phyloP scores from a whole-genome alignment of 2,113 vertebrate genomes.

The Spizaetus ornatus region DNA sequence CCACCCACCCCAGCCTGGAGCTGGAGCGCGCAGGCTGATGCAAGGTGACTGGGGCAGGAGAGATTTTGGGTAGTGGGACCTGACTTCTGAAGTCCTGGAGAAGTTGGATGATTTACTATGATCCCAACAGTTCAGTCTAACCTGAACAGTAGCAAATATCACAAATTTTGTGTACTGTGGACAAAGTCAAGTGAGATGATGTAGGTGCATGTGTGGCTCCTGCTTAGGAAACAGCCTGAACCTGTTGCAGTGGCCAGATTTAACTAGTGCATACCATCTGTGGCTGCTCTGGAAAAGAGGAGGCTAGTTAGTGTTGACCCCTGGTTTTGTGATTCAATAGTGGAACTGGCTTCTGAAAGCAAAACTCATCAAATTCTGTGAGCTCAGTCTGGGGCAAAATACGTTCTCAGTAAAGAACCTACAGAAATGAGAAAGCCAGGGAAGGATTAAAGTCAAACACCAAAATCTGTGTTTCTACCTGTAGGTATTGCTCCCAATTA shows the following conservation, averaged over 20 bases:
- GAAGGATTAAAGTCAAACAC: background rate
- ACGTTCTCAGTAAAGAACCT: accelerated
- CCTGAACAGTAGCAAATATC: too few relatives aligned
- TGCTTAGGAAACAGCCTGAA: background rate
- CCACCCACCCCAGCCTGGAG: background rate
- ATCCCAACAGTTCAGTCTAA: accelerated
- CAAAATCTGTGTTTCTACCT: background rate
- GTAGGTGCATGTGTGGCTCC: background rate
- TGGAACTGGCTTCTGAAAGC: background rate
- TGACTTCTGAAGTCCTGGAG: background rate
- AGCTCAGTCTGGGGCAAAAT: background rate
- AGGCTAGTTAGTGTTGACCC: too few relatives aligned
- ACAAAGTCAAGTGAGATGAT: background rate
- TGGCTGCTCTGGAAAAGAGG: background rate
- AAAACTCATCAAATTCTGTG: background rate
- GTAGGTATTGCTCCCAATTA: accelerated
- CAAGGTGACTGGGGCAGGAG: background rate
- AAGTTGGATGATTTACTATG: too few relatives aligned
- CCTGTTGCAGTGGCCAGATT: background rate
- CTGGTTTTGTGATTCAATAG: background rate
- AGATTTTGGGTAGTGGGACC: background rate
- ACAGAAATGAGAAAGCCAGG: background rate
- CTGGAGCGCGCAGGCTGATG: accelerated
- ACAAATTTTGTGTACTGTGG: accelerated
- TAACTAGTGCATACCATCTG: accelerated